phyloP scores from a whole-genome alignment of 2,888 invertebrate genomes.

The Physocephala rufipes region DNA sequence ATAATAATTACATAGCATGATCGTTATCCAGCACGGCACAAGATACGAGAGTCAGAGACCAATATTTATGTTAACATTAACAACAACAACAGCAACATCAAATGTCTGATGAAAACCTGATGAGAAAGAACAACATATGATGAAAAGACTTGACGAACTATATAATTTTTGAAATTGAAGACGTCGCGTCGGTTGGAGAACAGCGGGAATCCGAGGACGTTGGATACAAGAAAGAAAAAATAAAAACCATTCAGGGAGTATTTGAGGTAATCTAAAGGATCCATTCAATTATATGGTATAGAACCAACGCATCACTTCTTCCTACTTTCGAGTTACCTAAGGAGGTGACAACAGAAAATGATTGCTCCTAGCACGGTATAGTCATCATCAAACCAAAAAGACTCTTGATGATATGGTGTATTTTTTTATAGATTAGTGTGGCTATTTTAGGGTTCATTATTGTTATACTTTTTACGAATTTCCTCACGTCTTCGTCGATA shows the following conservation, averaged over 20 bases:
- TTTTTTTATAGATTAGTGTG: not conserved
- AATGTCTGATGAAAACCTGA: constrained; percentile 28
- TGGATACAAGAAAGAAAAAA: not conserved
- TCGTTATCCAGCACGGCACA: constrained; percentile 23
- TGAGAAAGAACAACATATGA: not conserved
- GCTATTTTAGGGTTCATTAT: not conserved
- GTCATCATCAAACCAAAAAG: not conserved
- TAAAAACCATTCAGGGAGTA: not conserved
- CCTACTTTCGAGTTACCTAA: constrained; percentile 27
- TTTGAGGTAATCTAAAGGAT: not conserved
- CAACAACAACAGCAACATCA: constrained; percentile 22
- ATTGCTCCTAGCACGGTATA: constrained; percentile 13
- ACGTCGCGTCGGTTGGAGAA: not conserved
- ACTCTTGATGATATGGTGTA: not conserved
- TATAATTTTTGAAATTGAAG: constrained; percentile 8
- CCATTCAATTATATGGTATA: not conserved
- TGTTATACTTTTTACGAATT: constrained; percentile 13
- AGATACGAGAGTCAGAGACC: not conserved
- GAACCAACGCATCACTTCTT: not conserved
- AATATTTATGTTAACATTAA: not conserved
- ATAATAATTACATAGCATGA: constrained; percentile 42
- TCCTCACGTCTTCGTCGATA: not conserved
- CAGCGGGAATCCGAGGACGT: too few species aligned
- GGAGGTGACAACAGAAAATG: constrained; percentile 22
- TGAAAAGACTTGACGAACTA: not conserved